Conservation (phyloP, 1,140 invertebrate species). For the Drosophila albomicans region DNA sequence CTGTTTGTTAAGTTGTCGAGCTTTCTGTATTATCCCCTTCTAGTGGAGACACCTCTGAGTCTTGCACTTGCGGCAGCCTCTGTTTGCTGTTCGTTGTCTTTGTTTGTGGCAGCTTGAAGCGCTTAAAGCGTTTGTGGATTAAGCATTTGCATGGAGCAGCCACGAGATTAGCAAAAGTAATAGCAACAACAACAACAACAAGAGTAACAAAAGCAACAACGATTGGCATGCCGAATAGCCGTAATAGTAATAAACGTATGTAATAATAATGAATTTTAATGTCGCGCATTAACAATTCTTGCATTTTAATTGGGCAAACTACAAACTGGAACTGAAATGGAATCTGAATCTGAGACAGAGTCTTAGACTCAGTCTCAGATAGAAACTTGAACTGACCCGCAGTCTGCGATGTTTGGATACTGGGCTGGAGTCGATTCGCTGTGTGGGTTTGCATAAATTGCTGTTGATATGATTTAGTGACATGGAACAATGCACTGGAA, state of each 20-base stretch:
- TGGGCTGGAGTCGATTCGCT: conserved; percentile 25
- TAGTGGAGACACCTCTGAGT: background rate
- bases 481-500: conserved; percentile 83
- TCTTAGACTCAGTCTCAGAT: conserved; percentile 22
- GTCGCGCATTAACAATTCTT: conserved; percentile 82
- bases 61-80: conserved; percentile 7
- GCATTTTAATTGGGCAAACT: conserved; percentile 79
- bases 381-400: conserved; percentile 8
- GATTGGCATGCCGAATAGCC: conserved; percentile 57
- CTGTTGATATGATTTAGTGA: conserved; percentile 84
- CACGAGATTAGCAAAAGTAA: conserved; percentile 27
- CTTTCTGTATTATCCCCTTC: too few relatives aligned
- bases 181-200: conserved; percentile 18
- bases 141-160: conserved; percentile 61
- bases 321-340: conserved; percentile 23
- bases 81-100: conserved; percentile 14
- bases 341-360: conserved; percentile 6
- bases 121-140: conserved; percentile 62
- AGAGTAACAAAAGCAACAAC: conserved; percentile 26
- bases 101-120: conserved; percentile 49
- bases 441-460: conserved; percentile 81
- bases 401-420: conserved; percentile 2
- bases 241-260: conserved; percentile 79
- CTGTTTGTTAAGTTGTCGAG: too few relatives aligned
- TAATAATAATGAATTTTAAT: conserved; percentile 84